Conservation (phyloP, 2,888 invertebrate genomes). For the Alviniconcha strummeri region DNA sequence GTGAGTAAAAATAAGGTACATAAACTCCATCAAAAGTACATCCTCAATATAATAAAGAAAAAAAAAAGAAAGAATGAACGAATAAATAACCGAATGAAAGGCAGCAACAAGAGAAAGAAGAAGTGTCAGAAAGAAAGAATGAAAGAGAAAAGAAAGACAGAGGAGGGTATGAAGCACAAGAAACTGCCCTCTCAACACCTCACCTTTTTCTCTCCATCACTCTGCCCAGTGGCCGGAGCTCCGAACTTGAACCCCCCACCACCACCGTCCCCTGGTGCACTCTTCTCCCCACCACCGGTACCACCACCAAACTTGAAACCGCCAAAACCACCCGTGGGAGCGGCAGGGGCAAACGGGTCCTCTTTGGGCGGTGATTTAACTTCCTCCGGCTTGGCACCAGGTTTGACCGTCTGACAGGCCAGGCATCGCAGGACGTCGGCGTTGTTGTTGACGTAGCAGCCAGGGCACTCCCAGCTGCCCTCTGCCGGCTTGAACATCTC, state of each 20-base stretch:
- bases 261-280: background rate
- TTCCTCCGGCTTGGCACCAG: constrained; percentile 60
- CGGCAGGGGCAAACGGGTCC: constrained; percentile 3
- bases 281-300: background rate
- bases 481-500: constrained; percentile 76
- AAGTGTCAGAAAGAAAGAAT: no score
- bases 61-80: no score
- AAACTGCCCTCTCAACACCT: background rate
- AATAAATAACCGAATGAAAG: no score
- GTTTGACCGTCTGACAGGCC: constrained; percentile 66
- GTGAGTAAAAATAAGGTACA: no score
- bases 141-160: no score
- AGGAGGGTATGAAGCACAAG: no score
- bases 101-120: no score
- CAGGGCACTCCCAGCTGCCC: constrained; percentile 81
- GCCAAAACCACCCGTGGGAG: constrained; percentile 24
- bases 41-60: no score
- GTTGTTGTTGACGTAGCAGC: constrained; percentile 80
- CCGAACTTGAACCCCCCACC: constrained; percentile 37
- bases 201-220: constrained; percentile 30
- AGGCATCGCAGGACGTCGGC: constrained; percentile 57
- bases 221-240: constrained; percentile 10
- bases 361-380: constrained; percentile 33
- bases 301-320: constrained; percentile 39
- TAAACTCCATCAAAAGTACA: no score